A percentile compares a stretch with the other conserved stretches of the same genome.
Evolutionary conservation across 2,113 vertebrate species (phyloP).

Genomic region (Opisthocomus hoazin): DNA sequence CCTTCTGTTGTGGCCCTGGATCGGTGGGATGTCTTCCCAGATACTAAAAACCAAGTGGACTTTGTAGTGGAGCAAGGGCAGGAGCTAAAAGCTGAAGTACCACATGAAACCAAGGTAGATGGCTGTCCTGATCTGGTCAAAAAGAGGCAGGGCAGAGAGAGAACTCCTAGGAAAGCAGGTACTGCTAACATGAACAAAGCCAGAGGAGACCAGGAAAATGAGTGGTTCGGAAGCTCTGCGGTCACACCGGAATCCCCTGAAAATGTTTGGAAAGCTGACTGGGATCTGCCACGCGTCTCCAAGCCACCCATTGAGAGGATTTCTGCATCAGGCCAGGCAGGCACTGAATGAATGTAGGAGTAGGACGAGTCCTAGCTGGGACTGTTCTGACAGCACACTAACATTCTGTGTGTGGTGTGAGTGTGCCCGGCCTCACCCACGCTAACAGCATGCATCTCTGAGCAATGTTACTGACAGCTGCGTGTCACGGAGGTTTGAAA

Average conservation of each 20-base stretch:
- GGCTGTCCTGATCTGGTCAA: neutral
- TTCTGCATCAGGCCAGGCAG: constrained; percentile 95
- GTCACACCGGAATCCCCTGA: constrained; percentile 61
- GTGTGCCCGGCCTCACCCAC: neutral
- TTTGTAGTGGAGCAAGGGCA: neutral
- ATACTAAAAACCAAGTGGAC: constrained; percentile 53
- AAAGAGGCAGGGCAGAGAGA: constrained; percentile 67
- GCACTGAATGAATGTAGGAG: constrained; percentile 52
- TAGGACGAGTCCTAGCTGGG: neutral
- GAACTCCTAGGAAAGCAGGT: neutral
- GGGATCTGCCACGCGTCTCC: constrained; percentile 12
- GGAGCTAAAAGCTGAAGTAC: neutral
- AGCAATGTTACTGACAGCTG: neutral
- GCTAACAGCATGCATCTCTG: constrained; percentile 53
- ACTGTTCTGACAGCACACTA: neutral
- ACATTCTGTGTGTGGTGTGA: constrained; percentile 5
- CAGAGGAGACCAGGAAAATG: constrained; percentile 64
- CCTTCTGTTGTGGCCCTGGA: constrained; percentile 67
- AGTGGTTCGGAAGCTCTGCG: constrained; percentile 65
- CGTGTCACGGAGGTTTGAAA: neutral
- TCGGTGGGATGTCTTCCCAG: constrained; percentile 71
- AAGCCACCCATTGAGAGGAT: constrained; percentile 77
- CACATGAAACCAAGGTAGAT: neutral
- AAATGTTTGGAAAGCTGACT: constrained; percentile 26
- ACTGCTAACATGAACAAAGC: neutral